Evolutionary conservation across 2,888 invertebrate genomes (phyloP).

Genomic region (Lasius fuliginosus): DNA sequence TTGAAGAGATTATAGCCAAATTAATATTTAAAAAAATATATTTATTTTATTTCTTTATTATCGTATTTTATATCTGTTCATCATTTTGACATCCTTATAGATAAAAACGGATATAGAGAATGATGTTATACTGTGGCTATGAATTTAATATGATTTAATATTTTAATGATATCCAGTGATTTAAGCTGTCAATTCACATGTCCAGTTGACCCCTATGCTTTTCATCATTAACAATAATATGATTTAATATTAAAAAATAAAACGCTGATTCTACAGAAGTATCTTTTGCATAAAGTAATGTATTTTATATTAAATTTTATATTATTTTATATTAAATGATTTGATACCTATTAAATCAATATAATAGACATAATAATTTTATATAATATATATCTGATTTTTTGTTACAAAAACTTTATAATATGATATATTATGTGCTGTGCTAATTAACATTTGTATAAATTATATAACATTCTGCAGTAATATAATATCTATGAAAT

Average conservation of each 20-base stretch:
- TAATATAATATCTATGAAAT: neutral
- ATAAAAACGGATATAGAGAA: neutral
- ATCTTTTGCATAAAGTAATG: neutral
- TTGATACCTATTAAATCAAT: slow-evolving; percentile 3
- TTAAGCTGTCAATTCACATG: too few species aligned
- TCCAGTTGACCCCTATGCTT: too few species aligned
- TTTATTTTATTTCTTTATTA: neutral
- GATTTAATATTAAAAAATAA: neutral
- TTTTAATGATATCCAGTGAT: neutral
- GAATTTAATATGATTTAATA: too few species aligned
- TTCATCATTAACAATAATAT: too few species aligned
- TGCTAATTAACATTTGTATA: slow-evolving; percentile 21
- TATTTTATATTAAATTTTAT: neutral
- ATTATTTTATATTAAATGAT: neutral
- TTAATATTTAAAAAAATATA: neutral
- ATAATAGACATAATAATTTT: neutral
- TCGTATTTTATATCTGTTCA: slow-evolving; percentile 1
- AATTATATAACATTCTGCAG: slow-evolving; percentile 3
- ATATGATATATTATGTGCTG: slow-evolving; percentile 6
- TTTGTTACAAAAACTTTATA: slow-evolving; percentile 1
- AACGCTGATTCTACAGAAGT: neutral
- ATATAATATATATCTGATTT: neutral
- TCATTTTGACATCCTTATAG: neutral
- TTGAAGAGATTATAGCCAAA: neutral
- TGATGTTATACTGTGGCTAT: neutral